These are phyloP conservation scores for Tipula vernalis DNA, from an alignment of 2,888 invertebrate species.

Conservation along the genomic window DNA sequence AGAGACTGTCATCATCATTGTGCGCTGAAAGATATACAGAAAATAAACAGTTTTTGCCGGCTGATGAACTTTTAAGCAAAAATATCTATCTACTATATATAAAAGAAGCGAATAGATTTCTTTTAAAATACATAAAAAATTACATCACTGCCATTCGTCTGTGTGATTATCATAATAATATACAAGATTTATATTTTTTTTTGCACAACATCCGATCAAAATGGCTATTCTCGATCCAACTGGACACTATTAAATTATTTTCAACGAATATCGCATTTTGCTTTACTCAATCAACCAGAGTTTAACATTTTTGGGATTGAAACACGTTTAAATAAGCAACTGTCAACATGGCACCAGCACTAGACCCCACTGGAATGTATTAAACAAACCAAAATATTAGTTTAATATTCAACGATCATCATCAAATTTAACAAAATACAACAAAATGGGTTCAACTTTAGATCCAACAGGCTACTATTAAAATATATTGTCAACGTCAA, in stretches of 20 bases:
- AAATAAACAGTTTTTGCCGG: constrained; percentile 11
- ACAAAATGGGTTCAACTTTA: neutral
- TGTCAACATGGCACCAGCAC: constrained; percentile 26
- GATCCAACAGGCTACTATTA: constrained; percentile 16
- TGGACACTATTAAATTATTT: constrained; percentile 27
- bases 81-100: neutral
- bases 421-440: neutral
- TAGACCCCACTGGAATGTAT: constrained; percentile 35
- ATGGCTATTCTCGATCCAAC: constrained; percentile 33
- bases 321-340: neutral
- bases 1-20: neutral
- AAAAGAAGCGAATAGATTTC: neutral
- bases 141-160: constrained; percentile 12
- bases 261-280: neutral
- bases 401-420: neutral
- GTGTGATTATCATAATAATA: constrained; percentile 12
- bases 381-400: constrained; percentile 14
- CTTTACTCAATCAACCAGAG: neutral
- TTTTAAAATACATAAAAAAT: neutral
- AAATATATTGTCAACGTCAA: neutral
- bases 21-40: neutral
- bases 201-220: constrained; percentile 19
- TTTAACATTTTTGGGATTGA: neutral
- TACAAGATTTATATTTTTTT: constrained; percentile 6
- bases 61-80: constrained; percentile 8